Conservation (phyloP, 2,797 vertebrate species). For the Sarcophilus harrisii region DNA sequence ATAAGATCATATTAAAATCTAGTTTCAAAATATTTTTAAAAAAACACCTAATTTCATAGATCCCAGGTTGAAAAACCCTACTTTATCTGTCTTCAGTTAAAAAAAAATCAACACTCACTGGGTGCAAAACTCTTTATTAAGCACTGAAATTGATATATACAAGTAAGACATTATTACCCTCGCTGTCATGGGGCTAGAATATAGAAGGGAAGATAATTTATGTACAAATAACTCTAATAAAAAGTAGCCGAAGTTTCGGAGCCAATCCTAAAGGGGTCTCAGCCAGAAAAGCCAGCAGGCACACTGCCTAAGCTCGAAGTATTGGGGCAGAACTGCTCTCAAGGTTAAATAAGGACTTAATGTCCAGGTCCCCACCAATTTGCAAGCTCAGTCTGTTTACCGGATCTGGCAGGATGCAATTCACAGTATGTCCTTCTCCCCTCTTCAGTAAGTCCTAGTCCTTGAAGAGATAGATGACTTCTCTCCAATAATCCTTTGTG, state of each 20-base stretch:
- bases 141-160: not conserved
- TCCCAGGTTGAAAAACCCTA: not conserved
- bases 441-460: constrained; percentile 6
- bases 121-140: not conserved
- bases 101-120: not conserved
- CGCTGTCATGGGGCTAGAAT: not conserved
- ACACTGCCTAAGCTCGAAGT: not conserved
- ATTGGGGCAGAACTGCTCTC: not conserved
- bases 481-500: not conserved
- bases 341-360: not conserved
- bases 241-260: not conserved
- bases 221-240: not conserved
- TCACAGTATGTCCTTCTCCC: constrained; percentile 4
- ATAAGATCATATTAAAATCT: not conserved
- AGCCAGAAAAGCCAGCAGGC: not conserved
- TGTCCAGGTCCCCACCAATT: not conserved
- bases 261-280: not conserved
- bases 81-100: not conserved
- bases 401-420: not conserved
- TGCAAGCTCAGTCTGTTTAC: constrained; percentile 10
- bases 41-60: not conserved
- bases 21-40: not conserved
- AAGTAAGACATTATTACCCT: not conserved
- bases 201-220: not conserved
- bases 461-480: constrained; percentile 5